Base-by-base conservation (phyloP, 1,140 invertebrate genomes). In the Pantala flavescens region DNA sequence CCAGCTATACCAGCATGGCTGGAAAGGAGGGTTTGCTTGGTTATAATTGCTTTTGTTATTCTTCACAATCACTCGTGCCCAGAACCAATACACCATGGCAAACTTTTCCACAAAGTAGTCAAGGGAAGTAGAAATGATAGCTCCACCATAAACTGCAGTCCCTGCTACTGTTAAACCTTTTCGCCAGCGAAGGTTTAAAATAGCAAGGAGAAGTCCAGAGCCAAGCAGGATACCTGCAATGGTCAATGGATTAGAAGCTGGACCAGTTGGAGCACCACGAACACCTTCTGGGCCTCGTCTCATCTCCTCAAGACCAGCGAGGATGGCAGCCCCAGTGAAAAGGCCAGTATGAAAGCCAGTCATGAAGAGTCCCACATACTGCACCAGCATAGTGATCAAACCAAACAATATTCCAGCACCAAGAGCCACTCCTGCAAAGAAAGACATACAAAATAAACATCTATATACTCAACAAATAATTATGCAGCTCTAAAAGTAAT, bases 291-390 rank as follows among this genome's bases (percentile, higher is more conserved):
- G 49, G 49, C 49, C 49, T 3, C 28, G 23, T 81, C 83, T 79
- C 78, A 88, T 83, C 77, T 87, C 84, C 77, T 88, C 86, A 74
- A 86, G 86, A 23, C 83, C 80, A 23, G 87, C 84, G 21, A 91
- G 82, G 5, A 84, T 84, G 2, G 86, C 87, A 23, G 90, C 82
- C 7, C 87, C 89, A 11, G 88, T 81, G 36, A 93, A 83, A 14
- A 91, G 82, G 11, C 92, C 92, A 0, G 91, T 89, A 79, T 93
- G 90, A 77, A 94, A 89, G n/a, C 92, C 92, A 14, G 90, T 90
- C 84, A 93, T 89, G 81, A 94, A 93, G 14, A 94, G 86, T 23
- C 92, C 92, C 5, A 93, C 90, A 80, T 93, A 93, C 80, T 93
- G 91, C 43, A 94, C 91, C 75, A 93, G 83, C 89, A 90, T 89